phyloP scores from a whole-genome alignment of 2,888 invertebrate genomes.

The Pediacus dermestoides region DNA sequence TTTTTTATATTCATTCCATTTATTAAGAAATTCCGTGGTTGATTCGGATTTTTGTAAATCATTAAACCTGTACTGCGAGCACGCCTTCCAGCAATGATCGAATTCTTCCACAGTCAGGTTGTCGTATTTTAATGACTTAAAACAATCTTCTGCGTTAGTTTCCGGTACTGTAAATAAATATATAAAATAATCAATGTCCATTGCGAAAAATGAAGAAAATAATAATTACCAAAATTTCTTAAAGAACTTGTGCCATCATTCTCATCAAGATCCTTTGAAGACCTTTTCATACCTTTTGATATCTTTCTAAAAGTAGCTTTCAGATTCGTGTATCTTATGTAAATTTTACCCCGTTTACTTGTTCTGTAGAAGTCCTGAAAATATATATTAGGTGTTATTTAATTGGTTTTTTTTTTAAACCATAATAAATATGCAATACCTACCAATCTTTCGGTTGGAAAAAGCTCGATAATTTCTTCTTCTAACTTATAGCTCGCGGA shows the following conservation, averaged over 20 bases:
- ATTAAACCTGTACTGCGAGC: conserved; percentile 13
- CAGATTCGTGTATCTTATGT: conserved; percentile 23
- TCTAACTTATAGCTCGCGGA: conserved; percentile 20
- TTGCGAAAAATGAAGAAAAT: background rate
- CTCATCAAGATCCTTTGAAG: conserved; percentile 1
- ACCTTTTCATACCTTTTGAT: conserved; percentile 1
- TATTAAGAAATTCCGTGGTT: no score
- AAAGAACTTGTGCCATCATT: background rate
- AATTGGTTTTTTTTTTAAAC: no score
- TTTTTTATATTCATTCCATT: no score
- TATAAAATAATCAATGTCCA: background rate
- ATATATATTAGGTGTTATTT: conserved; percentile 5
- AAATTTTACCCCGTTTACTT: conserved; percentile 18
- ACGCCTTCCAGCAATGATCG: conserved; percentile 23
- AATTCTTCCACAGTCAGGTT: conserved; percentile 22
- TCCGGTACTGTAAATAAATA: conserved; percentile 17
- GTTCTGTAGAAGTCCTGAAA: conserved; percentile 24
- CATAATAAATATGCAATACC: no score
- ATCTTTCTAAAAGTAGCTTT: conserved; percentile 11
- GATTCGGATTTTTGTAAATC: no score
- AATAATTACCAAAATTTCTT: conserved; percentile 1
- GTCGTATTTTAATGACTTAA: conserved; percentile 21
- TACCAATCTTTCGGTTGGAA: conserved; percentile 26
- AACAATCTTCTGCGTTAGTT: conserved; percentile 17
- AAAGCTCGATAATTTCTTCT: conserved; percentile 23